Conservation (phyloP, 2,113 vertebrate genomes). For the Larimichthys crocea region DNA sequence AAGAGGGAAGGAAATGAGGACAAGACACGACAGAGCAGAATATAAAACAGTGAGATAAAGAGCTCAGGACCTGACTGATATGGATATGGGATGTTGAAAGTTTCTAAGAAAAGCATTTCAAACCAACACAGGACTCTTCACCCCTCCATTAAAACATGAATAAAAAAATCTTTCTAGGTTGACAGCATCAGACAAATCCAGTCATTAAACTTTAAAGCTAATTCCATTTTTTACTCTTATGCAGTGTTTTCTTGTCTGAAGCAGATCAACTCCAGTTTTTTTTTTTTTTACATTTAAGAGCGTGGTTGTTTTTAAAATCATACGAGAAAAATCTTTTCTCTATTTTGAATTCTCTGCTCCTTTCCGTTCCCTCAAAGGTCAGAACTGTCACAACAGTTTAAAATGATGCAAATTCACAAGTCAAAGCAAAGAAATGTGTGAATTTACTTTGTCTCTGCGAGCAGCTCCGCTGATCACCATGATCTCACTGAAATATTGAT, state of each 20-base stretch:
- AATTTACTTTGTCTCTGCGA: neutral
- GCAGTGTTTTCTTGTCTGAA: too few relatives aligned
- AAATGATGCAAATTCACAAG: neutral
- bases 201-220: neutral
- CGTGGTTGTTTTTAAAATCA: neutral
- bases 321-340: neutral
- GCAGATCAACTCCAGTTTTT: neutral
- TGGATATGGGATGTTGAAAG: slow-evolving; percentile 20
- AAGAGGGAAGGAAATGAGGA: slow-evolving; percentile 41
- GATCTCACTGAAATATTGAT: slow-evolving; percentile 12
- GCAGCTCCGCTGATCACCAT: neutral
- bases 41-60: slow-evolving; percentile 35
- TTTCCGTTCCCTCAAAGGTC: neutral
- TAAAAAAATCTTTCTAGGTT: neutral
- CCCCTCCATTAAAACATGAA: neutral
- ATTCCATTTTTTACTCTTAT: neutral
- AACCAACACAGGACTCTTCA: neutral
- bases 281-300: neutral
- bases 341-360: neutral
- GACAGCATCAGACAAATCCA: neutral
- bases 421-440: neutral
- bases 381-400: neutral
- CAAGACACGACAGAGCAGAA: slow-evolving; percentile 38
- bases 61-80: slow-evolving; percentile 22
- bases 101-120: slow-evolving; percentile 10